phyloP scores from a whole-genome alignment of 2,797 vertebrate species.

The Chelon labrosus region DNA sequence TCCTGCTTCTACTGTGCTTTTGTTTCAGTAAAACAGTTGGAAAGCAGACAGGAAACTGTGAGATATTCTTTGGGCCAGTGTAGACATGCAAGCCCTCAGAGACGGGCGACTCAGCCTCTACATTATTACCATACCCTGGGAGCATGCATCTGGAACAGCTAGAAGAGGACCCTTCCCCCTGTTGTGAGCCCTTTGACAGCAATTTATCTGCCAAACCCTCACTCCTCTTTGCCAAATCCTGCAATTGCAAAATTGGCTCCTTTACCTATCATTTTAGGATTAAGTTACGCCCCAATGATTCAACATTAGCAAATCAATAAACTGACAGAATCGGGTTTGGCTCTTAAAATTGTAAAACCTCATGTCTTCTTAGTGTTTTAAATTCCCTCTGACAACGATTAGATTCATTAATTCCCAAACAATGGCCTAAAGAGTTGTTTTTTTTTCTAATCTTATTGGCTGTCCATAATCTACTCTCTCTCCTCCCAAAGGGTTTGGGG shows the following conservation, averaged over 20 bases:
- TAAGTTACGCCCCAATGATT: conserved; percentile 15
- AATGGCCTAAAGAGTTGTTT: neutral
- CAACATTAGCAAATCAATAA: conserved; percentile 15
- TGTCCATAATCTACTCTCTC: neutral
- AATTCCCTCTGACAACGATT: neutral
- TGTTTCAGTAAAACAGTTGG: conserved; percentile 16
- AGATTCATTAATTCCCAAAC: conserved; percentile 3
- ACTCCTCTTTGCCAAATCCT: conserved; percentile 26
- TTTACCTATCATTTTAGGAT: conserved; percentile 11
- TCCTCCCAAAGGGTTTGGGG: conserved; percentile 12
- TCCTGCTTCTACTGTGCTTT: conserved; percentile 11
- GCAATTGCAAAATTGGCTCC: conserved; percentile 31
- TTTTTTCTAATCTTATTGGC: neutral
- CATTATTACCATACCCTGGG: conserved; percentile 21
- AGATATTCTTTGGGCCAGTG: conserved; percentile 11
- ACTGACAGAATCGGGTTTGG: neutral
- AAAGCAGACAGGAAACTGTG: conserved; percentile 34
- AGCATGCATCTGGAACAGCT: conserved; percentile 38
- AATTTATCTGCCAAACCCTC: conserved; percentile 29
- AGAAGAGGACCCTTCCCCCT: neutral
- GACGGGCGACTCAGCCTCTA: conserved; percentile 1
- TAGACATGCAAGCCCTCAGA: conserved; percentile 32
- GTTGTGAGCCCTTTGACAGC: conserved; percentile 9
- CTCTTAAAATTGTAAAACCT: neutral
- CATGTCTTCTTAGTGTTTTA: neutral